Conservation (phyloP, 2,888 invertebrate species). For the Idaea biselata region DNA sequence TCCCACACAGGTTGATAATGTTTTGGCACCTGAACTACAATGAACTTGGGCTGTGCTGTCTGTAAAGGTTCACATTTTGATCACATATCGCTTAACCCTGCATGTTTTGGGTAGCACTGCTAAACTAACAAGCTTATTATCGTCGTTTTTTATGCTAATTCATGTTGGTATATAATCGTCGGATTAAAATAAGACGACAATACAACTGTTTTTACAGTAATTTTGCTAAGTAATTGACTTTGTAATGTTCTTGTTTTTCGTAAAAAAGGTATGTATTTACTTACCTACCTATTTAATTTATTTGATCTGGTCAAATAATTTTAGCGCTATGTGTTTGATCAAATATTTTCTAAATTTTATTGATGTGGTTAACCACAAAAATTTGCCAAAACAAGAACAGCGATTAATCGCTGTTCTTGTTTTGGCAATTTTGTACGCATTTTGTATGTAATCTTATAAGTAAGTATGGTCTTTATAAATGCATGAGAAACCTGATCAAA, state of each 20-base stretch:
- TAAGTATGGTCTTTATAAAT: too few species aligned
- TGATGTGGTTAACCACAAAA: too few species aligned
- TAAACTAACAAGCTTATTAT: slow-evolving; percentile 12
- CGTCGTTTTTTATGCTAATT: background rate
- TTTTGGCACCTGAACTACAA: slow-evolving; percentile 36
- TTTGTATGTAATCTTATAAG: too few species aligned
- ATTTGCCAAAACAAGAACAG: too few species aligned
- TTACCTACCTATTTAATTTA: too few species aligned
- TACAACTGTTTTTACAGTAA: background rate
- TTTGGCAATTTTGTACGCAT: background rate
- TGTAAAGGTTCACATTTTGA: slow-evolving; percentile 47
- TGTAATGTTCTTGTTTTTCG: background rate
- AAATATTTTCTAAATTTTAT: too few species aligned
- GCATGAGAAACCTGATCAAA: too few species aligned
- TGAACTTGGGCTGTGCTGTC: slow-evolving; percentile 34
- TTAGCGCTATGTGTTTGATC: too few species aligned
- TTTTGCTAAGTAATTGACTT: background rate
- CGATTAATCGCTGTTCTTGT: background rate
- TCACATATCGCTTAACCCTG: slow-evolving; percentile 42
- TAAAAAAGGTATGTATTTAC: background rate
- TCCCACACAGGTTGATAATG: slow-evolving; percentile 44
- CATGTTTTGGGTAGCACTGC: slow-evolving; percentile 37
- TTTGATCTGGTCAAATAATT: too few species aligned
- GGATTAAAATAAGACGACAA: background rate
- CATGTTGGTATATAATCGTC: background rate